Conservation (phyloP, 53 echinoderm and acorn worm genomes). For the Apostichopus leukothele region DNA sequence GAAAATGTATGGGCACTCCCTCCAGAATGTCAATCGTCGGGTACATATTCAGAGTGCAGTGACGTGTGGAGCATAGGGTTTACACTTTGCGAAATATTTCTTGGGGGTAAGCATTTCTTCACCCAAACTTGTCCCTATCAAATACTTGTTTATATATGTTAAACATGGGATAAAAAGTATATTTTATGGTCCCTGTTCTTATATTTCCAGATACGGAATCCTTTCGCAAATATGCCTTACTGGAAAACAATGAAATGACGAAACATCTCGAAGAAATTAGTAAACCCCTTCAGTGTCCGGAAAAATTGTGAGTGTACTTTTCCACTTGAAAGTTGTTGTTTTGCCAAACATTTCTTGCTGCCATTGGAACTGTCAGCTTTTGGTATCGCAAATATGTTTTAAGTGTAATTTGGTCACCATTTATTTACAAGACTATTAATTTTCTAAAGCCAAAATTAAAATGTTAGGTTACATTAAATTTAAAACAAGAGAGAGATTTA, state of each 20-base stretch:
- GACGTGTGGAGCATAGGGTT: not conserved
- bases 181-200: too few species aligned
- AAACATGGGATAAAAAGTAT: too few species aligned
- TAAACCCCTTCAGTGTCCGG: not conserved
- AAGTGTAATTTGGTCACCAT: not conserved
- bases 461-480: too few species aligned
- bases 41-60: not conserved
- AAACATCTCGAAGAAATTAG: not conserved
- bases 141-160: too few species aligned
- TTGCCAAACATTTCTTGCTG: too few species aligned
- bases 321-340: not conserved
- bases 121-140: too few species aligned
- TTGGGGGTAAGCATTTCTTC: not conserved
- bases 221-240: too few species aligned
- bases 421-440: not conserved
- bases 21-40: not conserved
- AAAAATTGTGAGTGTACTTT: not conserved
- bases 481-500: too few species aligned
- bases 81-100: constrained; percentile 6
- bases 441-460: too few species aligned
- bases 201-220: too few species aligned
- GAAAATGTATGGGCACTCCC: not conserved
- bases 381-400: not conserved
- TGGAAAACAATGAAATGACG: not conserved
- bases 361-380: not conserved